A percentile compares a stretch with the other conserved stretches of the same genome.
These are phyloP conservation scores for Heteractis magnifica DNA, from an alignment of 92 coral and sea anemone genomes.

Conservation along the genomic window DNA sequence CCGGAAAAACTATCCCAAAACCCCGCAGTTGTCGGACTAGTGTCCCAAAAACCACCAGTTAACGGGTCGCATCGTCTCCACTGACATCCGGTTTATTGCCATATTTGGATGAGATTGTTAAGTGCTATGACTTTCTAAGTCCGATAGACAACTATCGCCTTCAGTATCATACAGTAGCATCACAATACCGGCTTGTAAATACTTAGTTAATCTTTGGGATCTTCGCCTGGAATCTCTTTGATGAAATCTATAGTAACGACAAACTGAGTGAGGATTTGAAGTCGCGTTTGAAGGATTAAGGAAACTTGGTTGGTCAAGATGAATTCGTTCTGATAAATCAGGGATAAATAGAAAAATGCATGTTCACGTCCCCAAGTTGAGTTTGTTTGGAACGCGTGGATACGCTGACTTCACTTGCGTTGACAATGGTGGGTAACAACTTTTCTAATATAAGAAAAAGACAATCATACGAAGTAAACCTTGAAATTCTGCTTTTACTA, in stretches of 20 bases:
- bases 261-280: neutral
- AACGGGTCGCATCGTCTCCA: neutral
- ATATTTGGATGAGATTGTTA: neutral
- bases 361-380: conserved; percentile 29
- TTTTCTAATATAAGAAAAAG: neutral
- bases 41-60: neutral
- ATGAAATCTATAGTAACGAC: neutral
- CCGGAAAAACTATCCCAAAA: conserved; percentile 1
- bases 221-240: neutral
- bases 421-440: conserved; percentile 14
- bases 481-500: neutral
- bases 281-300: neutral
- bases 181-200: neutral
- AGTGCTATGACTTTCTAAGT: neutral
- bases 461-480: neutral
- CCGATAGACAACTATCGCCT: neutral
- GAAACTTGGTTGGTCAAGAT: neutral
- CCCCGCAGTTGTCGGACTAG: neutral
- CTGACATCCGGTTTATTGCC: conserved; percentile 4
- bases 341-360: conserved; percentile 18
- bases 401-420: conserved; percentile 35
- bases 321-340: neutral
- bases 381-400: conserved; percentile 45
- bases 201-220: neutral
- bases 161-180: too few relatives aligned